Base-by-base conservation (phyloP, 2,113 vertebrate genomes). In the Lophura nycthemera region DNA sequence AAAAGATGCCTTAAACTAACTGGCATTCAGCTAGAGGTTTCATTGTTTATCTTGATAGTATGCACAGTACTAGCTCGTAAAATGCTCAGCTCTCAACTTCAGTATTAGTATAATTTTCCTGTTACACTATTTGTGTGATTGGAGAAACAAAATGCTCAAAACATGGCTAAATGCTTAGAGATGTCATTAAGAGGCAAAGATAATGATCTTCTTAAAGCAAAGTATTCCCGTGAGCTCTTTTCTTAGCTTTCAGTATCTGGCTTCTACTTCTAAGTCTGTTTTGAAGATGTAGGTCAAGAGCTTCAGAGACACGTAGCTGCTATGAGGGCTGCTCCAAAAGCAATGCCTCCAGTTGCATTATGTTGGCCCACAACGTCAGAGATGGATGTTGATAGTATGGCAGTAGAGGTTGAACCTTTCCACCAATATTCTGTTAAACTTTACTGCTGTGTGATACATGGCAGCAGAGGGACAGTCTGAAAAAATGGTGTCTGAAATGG, bases 191-290 rank as follows among this genome's bases (percentile, higher is more conserved):
- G 76, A 80, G 19, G 6, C 25, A 67, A 32, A 32, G 45, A 38
- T 54, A 73, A 48, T 3, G 9, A 30, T 24, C 13, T 25, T 79
- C 22, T 59, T 57, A 29, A 64, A 64, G 38, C 25, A 64, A 8
- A 64, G 16, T 27, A 40, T 64, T 64, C 17, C 38, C 11, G 3
- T 64, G 36, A 64, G 36, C 40, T 64, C 36, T 27, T 64, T 64
- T 59, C 17, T 47, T 20, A 61, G 29, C 24, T 74, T 83, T 67
- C 43, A 45, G 0, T 61, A 40, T 52, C 64, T 84, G 21, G 2
- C 34, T 79, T 86, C 34, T 5, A 25, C 54, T 70, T 83, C 11
- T 56, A 86, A 65, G 38, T 42, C 73, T 67, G 18, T 90, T 95
- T 40, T 36, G 63, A 78, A 36, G 36, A 22, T 16, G 32, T 38